phyloP scores from a whole-genome alignment of 2,888 invertebrate species.

The Listrodromus nycthemerus region DNA sequence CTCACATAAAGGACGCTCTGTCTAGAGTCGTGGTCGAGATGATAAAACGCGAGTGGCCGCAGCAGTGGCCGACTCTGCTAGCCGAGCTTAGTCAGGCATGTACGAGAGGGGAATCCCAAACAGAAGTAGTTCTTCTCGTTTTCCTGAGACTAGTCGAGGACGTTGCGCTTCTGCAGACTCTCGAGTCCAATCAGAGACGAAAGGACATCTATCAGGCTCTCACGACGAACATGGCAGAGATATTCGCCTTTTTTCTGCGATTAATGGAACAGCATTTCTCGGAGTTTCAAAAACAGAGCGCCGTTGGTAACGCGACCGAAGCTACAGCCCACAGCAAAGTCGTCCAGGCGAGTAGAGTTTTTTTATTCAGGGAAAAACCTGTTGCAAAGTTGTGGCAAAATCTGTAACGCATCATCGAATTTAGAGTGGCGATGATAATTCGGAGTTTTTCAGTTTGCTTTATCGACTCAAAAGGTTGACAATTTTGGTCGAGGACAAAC shows the following conservation, averaged over 20 bases:
- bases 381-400: background rate
- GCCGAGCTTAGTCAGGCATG: slow-evolving; percentile 93
- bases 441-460: too few species aligned
- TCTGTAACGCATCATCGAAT: background rate
- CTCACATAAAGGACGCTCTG: slow-evolving; percentile 93
- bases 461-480: too few species aligned
- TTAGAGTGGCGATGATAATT: too few species aligned
- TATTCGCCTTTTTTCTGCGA: slow-evolving; percentile 93
- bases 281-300: slow-evolving; percentile 89
- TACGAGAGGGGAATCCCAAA: slow-evolving; percentile 93
- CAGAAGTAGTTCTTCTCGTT: slow-evolving; percentile 95
- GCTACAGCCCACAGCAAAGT: slow-evolving; percentile 91
- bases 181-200: slow-evolving; percentile 94
- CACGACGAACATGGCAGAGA: slow-evolving; percentile 94
- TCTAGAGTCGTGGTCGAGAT: slow-evolving; percentile 98
- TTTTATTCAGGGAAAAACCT: background rate
- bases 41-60: slow-evolving; percentile 99
- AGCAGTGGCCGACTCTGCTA: slow-evolving; percentile 96
- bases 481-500: too few species aligned
- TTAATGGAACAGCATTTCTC: slow-evolving; percentile 93
- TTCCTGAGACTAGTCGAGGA: slow-evolving; percentile 97
- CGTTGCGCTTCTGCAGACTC: slow-evolving; percentile 94
- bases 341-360: slow-evolving; percentile 87
- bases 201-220: slow-evolving; percentile 96
- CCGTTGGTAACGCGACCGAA: slow-evolving; percentile 87